A percentile compares a stretch with the other conserved stretches of the same genome.
phyloP scores from a whole-genome alignment of 2,797 vertebrate genomes.

The Falco naumanni region DNA sequence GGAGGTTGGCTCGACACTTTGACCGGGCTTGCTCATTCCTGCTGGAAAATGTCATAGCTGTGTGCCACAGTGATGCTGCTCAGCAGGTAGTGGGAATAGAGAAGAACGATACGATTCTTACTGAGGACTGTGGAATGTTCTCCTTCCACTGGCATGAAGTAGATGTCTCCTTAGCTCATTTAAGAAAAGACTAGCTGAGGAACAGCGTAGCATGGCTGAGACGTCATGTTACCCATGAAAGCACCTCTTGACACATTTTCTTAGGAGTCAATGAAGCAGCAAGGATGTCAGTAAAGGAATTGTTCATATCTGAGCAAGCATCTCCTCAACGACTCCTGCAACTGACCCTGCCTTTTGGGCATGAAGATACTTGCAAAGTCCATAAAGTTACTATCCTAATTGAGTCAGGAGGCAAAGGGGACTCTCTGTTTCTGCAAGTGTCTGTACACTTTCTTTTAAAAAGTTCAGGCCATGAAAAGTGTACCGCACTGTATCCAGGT shows the following conservation, averaged over 20 bases:
- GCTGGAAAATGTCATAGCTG: not conserved
- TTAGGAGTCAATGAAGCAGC: not conserved
- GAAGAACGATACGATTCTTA: not conserved
- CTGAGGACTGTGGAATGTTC: not conserved
- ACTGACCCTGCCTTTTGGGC: not conserved
- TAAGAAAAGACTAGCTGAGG: not conserved
- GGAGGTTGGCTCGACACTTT: not conserved
- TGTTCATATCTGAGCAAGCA: not conserved
- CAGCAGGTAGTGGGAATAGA: not conserved
- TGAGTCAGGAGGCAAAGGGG: not conserved
- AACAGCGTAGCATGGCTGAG: not conserved
- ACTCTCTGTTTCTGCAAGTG: not conserved
- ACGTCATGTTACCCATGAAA: not conserved
- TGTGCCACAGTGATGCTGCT: not conserved
- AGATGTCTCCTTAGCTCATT: not conserved
- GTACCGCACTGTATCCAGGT: not conserved
- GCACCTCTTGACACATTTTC: not conserved
- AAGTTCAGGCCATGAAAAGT: not conserved
- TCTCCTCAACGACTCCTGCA: not conserved
- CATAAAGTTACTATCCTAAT: not conserved
- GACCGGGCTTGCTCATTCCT: not conserved
- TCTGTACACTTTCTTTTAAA: not conserved
- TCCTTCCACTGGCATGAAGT: not conserved
- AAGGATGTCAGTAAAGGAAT: not conserved
- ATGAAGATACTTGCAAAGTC: not conserved